These are phyloP conservation scores for Ptiloglossa arizonensis DNA, from an alignment of 1,140 invertebrate genomes.

Conservation along the genomic window DNA sequence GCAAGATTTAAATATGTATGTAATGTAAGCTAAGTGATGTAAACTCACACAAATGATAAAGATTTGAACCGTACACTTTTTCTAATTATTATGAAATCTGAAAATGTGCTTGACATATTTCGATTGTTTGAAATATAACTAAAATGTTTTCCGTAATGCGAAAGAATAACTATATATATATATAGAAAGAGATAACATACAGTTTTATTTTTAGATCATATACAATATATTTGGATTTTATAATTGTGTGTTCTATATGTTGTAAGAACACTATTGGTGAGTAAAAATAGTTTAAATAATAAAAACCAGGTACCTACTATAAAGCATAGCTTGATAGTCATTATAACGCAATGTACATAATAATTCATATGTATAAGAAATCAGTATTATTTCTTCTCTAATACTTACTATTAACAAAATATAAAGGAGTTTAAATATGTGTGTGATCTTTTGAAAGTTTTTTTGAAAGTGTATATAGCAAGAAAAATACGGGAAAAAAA, in stretches of 20 bases:
- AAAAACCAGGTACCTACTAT: not conserved
- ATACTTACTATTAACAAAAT: not conserved
- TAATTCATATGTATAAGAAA: not conserved
- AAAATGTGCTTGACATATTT: not conserved
- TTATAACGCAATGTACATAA: not conserved
- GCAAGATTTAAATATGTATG: not conserved
- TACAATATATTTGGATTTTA: not conserved
- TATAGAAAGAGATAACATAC: too few relatives aligned
- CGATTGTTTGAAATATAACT: not conserved
- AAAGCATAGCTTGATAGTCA: not conserved
- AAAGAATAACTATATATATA: not conserved
- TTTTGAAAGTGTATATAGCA: not conserved
- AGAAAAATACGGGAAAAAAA: not conserved
- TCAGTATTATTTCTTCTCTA: not conserved
- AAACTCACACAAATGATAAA: not conserved
- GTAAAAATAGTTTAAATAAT: conserved; percentile 10
- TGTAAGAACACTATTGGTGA: not conserved
- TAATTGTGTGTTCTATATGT: not conserved
- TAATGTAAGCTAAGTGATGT: not conserved
- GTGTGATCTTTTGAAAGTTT: not conserved
- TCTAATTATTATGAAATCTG: not conserved
- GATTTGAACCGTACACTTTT: not conserved
- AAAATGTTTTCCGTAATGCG: not conserved
- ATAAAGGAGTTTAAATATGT: not conserved
- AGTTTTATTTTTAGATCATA: not conserved